Evolutionary conservation across 2,888 invertebrate genomes (phyloP), one percentile per base, ranked within the genome.

Genomic region (Crioceris asparagi): DNA sequence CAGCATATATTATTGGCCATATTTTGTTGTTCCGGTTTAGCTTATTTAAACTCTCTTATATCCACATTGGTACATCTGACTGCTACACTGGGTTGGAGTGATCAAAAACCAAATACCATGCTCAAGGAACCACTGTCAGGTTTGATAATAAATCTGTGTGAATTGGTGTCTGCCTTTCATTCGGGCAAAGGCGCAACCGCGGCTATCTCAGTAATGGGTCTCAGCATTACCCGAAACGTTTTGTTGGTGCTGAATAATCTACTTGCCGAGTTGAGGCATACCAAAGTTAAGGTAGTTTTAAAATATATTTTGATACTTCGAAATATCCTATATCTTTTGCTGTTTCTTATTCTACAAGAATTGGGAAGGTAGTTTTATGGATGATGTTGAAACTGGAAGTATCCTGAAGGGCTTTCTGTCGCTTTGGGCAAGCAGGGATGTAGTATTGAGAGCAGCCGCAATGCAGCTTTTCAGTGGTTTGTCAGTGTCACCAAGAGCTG

Each of bases 221-320:
- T 72, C 6, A 70, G 69, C 19, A 70, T 73, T 43, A 72, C 71
- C 1, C 59, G 70, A 43, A 64, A 70, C 46, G 66, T 68, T 3
- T 54, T 72, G 15, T 58, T 72, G 23, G 68, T 71, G 35, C 58
- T 74, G 32, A 72, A 72, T 53, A 70, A 72, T 52, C 49, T 71
- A 18, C 45, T 72, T 4, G 61, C 64, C 26, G 70, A 72, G 52
- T 62, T 71, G 62, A 65, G 67, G 45, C 54, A 61, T 52, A 56
- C 57, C 7, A 60, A 58, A 43, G 58, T 62, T 32, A 67, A 61
- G 49, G 68, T 10, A 14, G 27, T 27, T 12, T 6, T 4, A 6
- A 10, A 7, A 21, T 21, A 10, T 6, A 6, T 7, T 21, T 21
- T 7, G 10, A 10, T 7, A 7, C 21, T 21, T 21, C 21, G 10